Conservation (phyloP, 1,140 invertebrate species). For the Rhizoglyphus robini region DNA sequence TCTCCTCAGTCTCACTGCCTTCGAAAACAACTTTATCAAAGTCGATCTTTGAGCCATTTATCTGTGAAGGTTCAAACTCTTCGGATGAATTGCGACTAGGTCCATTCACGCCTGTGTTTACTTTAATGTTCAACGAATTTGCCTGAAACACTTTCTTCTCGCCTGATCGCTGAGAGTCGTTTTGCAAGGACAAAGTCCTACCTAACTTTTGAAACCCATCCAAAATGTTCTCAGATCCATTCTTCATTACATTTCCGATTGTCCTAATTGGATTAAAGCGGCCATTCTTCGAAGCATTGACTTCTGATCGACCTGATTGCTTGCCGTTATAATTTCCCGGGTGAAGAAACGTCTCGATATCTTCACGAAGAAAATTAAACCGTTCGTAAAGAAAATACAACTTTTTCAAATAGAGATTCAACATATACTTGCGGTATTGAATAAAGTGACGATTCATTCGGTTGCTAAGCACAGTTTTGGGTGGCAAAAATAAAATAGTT, state of each 20-base stretch:
- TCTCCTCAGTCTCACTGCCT: conserved; percentile 43
- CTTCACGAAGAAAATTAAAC: background rate
- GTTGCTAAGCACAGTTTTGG: conserved; percentile 86
- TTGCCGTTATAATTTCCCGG: conserved; percentile 48
- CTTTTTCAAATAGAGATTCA: conserved; percentile 66
- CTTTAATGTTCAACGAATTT: background rate
- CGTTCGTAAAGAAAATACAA: conserved; percentile 43
- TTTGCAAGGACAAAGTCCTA: background rate
- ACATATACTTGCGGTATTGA: conserved; percentile 65
- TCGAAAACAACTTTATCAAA: background rate
- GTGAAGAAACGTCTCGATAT: conserved; percentile 52
- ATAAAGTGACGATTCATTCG: conserved; percentile 63
- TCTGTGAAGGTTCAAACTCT: no score
- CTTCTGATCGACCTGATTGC: background rate
- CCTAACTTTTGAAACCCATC: conserved; percentile 47
- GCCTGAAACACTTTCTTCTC: background rate
- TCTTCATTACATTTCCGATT: conserved; percentile 54
- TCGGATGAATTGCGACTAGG: no score
- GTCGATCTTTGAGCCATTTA: background rate
- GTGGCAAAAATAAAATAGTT: conserved; percentile 61
- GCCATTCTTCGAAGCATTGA: background rate
- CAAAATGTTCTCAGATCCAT: conserved; percentile 65
- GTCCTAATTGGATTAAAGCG: conserved; percentile 46
- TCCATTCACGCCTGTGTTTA: background rate
- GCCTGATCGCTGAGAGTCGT: background rate